These are phyloP conservation scores for Amblyornis subalaris DNA, from an alignment of 2,113 vertebrate genomes.

Conservation along the genomic window DNA sequence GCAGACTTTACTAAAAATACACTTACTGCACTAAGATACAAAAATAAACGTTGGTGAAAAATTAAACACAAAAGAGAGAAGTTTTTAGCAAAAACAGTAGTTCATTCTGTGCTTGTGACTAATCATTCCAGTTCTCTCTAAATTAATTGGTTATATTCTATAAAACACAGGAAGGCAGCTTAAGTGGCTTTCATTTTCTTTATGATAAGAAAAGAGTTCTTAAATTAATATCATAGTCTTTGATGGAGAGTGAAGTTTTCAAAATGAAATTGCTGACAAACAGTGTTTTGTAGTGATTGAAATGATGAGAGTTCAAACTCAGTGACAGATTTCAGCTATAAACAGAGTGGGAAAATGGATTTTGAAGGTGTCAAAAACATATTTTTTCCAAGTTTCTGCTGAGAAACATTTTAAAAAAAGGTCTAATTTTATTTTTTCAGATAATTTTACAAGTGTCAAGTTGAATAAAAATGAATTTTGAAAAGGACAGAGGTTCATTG, in stretches of 20 bases:
- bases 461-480: background rate
- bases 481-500: background rate
- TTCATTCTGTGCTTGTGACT: background rate
- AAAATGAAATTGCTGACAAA: background rate
- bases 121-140: background rate
- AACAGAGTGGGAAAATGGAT: background rate
- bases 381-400: background rate
- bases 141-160: background rate
- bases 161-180: background rate
- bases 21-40: background rate
- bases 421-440: background rate
- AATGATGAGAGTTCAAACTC: background rate
- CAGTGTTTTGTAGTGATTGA: background rate
- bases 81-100: background rate
- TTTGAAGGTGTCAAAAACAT: background rate
- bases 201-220: background rate
- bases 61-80: background rate
- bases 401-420: background rate
- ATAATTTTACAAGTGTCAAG: background rate
- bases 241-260: background rate
- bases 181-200: background rate
- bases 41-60: background rate
- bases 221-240: background rate
- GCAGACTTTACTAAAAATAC: background rate
- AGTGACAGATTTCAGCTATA: background rate